Evolutionary conservation across 92 coral and sea anemone genomes (phyloP).

Genomic region (Pocillopora grandis): DNA sequence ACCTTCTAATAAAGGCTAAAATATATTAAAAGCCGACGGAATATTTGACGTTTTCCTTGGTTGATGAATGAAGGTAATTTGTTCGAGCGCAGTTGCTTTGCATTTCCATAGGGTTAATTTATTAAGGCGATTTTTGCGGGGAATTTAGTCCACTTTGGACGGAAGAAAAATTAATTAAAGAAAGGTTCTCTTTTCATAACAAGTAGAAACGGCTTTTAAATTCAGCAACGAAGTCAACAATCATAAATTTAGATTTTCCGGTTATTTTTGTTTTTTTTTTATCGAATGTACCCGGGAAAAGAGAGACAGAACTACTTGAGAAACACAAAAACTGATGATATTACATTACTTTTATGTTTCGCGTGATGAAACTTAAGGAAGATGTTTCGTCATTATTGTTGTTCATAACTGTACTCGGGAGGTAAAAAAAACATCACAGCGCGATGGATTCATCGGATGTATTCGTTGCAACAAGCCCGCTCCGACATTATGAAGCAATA

Average conservation of each 20-base stretch:
- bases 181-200: conserved; percentile 6
- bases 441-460: background rate
- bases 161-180: conserved; percentile 38
- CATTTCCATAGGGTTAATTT: conserved; percentile 23
- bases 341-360: background rate
- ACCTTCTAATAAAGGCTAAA: background rate
- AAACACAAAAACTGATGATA: background rate
- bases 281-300: background rate
- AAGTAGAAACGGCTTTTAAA: conserved; percentile 4
- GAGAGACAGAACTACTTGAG: background rate
- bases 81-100: conserved; percentile 9
- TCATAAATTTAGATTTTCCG: conserved; percentile 7
- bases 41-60: background rate
- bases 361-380: background rate
- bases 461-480: background rate
- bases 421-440: conserved; percentile 21
- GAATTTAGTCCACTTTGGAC: conserved; percentile 25
- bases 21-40: background rate
- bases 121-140: conserved; percentile 12
- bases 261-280: background rate
- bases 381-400: conserved; percentile 6
- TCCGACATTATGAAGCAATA: background rate
- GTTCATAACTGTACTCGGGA: conserved; percentile 2
- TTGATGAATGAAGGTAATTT: conserved; percentile 22
- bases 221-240: background rate